Conservation (phyloP, 2,113 vertebrate species). For the Centropus unirufus region DNA sequence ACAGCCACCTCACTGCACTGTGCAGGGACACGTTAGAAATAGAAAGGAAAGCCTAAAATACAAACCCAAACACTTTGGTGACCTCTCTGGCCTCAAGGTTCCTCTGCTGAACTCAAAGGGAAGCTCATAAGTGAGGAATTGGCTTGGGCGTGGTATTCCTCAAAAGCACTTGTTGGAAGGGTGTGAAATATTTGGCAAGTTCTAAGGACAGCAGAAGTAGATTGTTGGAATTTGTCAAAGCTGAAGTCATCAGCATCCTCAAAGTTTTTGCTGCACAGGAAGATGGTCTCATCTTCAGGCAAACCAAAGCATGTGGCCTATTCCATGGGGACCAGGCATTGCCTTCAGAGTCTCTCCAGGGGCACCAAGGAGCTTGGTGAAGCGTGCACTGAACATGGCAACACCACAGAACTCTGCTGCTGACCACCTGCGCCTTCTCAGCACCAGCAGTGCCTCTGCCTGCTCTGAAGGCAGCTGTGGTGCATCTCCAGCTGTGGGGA, state of each 20-base stretch:
- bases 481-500: fast-evolving
- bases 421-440: fast-evolving
- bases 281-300: neutral
- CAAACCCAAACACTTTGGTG: neutral
- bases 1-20: fast-evolving
- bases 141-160: constrained; percentile 12
- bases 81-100: neutral
- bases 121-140: neutral
- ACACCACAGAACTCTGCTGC: neutral
- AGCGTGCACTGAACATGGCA: fast-evolving
- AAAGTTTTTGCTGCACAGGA: neutral
- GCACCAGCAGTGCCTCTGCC: neutral
- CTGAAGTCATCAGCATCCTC: neutral
- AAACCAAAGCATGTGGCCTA: neutral
- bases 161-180: constrained; percentile 26
- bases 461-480: neutral
- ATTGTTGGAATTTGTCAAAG: neutral
- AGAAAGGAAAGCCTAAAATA: neutral
- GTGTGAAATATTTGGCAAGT: constrained; percentile 34
- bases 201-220: neutral
- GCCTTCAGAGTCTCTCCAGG: neutral
- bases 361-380: neutral
- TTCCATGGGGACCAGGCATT: neutral
- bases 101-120: neutral
- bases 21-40: neutral